Evolutionary conservation across 2,888 invertebrate species (phyloP).

Genomic region (Congeria kusceri): DNA sequence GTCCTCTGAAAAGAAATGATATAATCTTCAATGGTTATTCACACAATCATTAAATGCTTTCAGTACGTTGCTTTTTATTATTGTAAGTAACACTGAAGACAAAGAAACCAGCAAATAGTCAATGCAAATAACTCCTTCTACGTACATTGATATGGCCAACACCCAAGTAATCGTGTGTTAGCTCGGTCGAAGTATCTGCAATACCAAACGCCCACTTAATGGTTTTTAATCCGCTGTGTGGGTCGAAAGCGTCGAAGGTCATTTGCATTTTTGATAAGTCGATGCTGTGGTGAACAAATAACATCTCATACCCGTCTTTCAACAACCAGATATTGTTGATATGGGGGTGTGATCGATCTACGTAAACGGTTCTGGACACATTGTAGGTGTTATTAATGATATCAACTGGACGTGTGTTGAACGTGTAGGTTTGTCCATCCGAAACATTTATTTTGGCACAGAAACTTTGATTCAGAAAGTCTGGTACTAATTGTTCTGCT

Average conservation of each 20-base stretch:
- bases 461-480: constrained; percentile 33
- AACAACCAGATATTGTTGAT: constrained; percentile 62
- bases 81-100: too few species aligned
- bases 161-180: not conserved
- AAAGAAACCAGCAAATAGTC: too few species aligned
- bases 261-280: constrained; percentile 66
- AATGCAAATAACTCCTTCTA: too few species aligned
- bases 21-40: too few species aligned
- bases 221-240: constrained; percentile 63
- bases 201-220: constrained; percentile 62
- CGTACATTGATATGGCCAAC: not conserved
- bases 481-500: not conserved
- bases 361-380: constrained; percentile 52
- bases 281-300: constrained; percentile 63
- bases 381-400: constrained; percentile 48
- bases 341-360: constrained; percentile 61
- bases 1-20: not conserved
- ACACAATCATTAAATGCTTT: too few species aligned
- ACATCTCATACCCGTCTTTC: constrained; percentile 45
- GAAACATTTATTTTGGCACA: constrained; percentile 29
- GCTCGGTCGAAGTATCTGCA: not conserved
- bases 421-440: constrained; percentile 60
- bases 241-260: constrained; percentile 61
- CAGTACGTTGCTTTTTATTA: too few species aligned
- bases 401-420: constrained; percentile 55